Base-by-base conservation (phyloP, 2,113 vertebrate species). In the Taxidea taxus region DNA sequence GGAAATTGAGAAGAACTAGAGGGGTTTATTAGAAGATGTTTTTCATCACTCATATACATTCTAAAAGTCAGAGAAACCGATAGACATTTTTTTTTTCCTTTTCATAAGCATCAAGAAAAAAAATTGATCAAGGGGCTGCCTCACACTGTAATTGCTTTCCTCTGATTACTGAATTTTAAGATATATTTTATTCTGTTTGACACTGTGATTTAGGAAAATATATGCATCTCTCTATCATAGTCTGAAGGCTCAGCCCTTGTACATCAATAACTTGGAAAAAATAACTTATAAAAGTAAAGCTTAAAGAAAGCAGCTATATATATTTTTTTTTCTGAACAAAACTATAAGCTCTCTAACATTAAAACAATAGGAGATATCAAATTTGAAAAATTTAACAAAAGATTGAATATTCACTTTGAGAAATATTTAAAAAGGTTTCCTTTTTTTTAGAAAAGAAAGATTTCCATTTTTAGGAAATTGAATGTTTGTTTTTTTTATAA, bases 31-130 rank as follows among this genome's bases (percentile, higher is more conserved):
- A 54, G 13, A 31, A 42, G 47, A 81, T 97, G 58, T 91, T 97
- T 98, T 98, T 96, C 37, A 95, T 95, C 31, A 64, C 85, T 95
- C 90, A 94, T 82, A 95, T 84, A 96, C 81, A 42, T 64, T 91
- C 13, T 90, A 81, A 97, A 98, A 97, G 95, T 89, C n/a, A 97
- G 84, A 86, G 70, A 95, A 64, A 66, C 44, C 64, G 54, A 75
- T 92, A 87, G 7, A 80, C 15, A n/a, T 94, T 95, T 75, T 75
- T 54, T 92, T 68, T 90, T 62, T 60, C 34, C 31, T 31, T 58
- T 42, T 42, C 39, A 78, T 3, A 91, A 72, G 7, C 16, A 91
- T 66, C 34, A 90, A 84, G 31, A 77, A 90, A 94, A 90, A 94
- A 91, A 97, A 78, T 97, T 91, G 87, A 84, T 88, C 37, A 94